Evolutionary conservation across 2,113 vertebrate species (phyloP).

Genomic region (Sceloporus undulatus): DNA sequence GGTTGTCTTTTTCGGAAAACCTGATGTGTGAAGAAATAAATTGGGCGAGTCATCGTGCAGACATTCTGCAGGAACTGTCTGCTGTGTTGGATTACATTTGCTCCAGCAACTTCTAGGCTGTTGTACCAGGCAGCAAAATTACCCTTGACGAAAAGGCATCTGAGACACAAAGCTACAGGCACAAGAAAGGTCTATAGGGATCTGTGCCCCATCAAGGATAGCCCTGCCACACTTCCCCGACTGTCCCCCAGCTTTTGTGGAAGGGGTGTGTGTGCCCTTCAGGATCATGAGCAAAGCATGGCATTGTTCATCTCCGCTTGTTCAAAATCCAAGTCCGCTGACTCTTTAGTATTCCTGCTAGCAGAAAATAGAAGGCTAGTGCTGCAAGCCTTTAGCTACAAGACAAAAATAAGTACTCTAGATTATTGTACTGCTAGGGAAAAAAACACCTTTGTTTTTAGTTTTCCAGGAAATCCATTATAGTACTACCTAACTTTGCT

Average conservation of each 20-base stretch:
- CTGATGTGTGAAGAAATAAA: slow-evolving; percentile 48
- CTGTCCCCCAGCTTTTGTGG: neutral
- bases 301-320: neutral
- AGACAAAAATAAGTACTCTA: no score
- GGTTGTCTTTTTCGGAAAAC: slow-evolving; percentile 52
- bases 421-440: no score
- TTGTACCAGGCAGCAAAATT: neutral
- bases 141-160: slow-evolving; percentile 30
- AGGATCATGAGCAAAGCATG: neutral
- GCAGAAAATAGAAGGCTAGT: no score
- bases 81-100: slow-evolving; percentile 28
- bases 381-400: no score
- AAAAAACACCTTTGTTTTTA: no score
- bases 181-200: neutral
- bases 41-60: slow-evolving; percentile 58
- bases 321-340: neutral
- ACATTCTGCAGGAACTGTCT: slow-evolving; percentile 42
- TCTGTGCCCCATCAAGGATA: neutral
- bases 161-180: neutral
- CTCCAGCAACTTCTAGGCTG: neutral
- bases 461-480: no score
- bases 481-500: no score
- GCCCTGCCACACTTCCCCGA: neutral
- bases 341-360: no score
- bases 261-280: neutral